Conservation (phyloP, 2,888 invertebrate genomes). For the Litoditis marina region DNA sequence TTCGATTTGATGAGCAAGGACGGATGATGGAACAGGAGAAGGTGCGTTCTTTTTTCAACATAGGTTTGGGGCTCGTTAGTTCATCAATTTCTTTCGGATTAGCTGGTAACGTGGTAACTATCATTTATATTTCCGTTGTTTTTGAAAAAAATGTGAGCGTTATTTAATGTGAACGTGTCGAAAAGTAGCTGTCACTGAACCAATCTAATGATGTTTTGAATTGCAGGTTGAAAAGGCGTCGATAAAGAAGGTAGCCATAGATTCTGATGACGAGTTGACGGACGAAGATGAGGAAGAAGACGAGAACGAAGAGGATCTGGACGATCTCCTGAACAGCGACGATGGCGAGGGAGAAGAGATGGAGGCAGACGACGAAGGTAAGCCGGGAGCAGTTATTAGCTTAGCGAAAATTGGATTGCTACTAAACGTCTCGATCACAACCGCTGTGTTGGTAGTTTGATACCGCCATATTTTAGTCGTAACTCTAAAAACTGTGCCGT, state of each 20-base stretch:
- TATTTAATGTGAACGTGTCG: too few relatives aligned
- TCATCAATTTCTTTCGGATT: background rate
- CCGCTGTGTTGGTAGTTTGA: too few relatives aligned
- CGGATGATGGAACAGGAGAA: conserved; percentile 26
- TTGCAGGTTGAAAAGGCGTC: conserved; percentile 18
- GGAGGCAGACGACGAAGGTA: conserved; percentile 19
- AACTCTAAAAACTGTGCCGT: too few relatives aligned
- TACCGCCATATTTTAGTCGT: too few relatives aligned
- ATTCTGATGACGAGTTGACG: conserved; percentile 17
- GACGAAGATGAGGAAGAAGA: conserved; percentile 32
- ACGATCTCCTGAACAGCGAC: conserved; percentile 35
- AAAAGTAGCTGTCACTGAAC: too few relatives aligned
- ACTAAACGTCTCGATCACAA: too few relatives aligned
- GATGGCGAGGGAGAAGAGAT: conserved; percentile 14
- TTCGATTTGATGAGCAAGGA: conserved; percentile 34
- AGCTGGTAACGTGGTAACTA: too few relatives aligned
- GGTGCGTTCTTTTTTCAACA: conserved; percentile 12
- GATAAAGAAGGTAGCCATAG: conserved; percentile 10
- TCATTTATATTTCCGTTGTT: too few relatives aligned
- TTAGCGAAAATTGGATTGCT: too few relatives aligned
- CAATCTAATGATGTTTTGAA: background rate
- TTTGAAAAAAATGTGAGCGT: too few relatives aligned
- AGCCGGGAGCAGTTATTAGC: background rate
- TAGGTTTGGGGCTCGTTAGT: background rate
- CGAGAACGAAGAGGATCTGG: conserved; percentile 45